phyloP scores from a whole-genome alignment of 2,888 invertebrate species.

The Pecten maximus region DNA sequence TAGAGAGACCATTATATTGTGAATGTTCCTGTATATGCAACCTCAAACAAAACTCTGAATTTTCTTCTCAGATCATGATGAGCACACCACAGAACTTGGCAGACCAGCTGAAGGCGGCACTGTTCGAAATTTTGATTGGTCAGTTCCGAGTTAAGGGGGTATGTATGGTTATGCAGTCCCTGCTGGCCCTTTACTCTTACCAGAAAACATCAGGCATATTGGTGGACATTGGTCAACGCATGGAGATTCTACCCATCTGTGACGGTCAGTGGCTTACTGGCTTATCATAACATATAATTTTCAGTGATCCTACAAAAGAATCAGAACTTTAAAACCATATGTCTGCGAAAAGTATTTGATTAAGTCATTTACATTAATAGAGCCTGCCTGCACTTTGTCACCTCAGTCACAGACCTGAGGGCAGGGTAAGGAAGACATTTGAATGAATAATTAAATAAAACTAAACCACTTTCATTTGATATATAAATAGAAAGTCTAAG shows the following conservation, averaged over 20 bases:
- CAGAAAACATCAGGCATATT: constrained; percentile 85
- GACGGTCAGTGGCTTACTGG: constrained; percentile 83
- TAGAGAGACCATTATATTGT: too few species aligned
- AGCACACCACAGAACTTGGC: constrained; percentile 84
- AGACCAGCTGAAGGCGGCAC: constrained; percentile 81
- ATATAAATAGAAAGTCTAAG: not conserved
- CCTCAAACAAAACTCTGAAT: not conserved
- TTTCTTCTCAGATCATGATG: constrained; percentile 80
- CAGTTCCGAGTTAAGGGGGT: constrained; percentile 82
- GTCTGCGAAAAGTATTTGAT: too few species aligned
- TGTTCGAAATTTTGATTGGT: constrained; percentile 83
- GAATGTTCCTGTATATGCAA: too few species aligned
- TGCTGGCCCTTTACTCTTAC: constrained; percentile 85
- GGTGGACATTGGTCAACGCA: constrained; percentile 85
- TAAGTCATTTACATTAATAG: too few species aligned
- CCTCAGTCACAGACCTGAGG: not conserved
- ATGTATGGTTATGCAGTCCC: constrained; percentile 85
- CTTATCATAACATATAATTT: too few species aligned
- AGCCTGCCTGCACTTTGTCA: not conserved
- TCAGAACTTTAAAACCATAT: too few species aligned
- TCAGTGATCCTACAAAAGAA: too few species aligned
- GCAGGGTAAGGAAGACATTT: too few species aligned
- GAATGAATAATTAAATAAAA: too few species aligned
- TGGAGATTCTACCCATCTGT: constrained; percentile 85
- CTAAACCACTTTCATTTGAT: not conserved